These are phyloP conservation scores for Phoxinus phoxinus DNA, from an alignment of 2,113 vertebrate genomes.

Conservation along the genomic window DNA sequence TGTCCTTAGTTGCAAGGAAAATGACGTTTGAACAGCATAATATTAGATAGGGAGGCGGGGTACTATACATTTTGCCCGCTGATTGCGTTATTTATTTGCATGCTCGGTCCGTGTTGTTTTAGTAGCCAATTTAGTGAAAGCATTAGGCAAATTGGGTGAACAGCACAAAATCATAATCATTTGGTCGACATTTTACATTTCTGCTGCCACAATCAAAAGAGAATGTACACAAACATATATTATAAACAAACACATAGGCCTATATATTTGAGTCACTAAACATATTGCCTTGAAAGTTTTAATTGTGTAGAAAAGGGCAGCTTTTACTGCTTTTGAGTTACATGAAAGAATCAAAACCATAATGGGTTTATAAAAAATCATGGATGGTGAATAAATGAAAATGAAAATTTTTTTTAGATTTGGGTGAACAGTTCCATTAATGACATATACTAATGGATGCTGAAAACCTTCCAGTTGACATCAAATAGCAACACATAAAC, in stretches of 20 bases:
- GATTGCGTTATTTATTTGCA: neutral
- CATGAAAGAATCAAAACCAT: neutral
- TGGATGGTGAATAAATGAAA: neutral
- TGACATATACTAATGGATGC: neutral
- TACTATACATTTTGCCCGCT: neutral
- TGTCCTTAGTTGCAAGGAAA: neutral
- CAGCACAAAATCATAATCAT: neutral
- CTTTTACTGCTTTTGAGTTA: neutral
- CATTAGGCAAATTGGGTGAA: neutral
- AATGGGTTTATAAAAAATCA: neutral
- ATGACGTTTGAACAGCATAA: neutral
- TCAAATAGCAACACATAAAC: conserved; percentile 74
- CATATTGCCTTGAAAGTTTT: too few species aligned
- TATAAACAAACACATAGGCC: neutral
- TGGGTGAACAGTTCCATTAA: neutral
- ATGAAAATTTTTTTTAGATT: neutral
- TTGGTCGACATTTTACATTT: neutral
- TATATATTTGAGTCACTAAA: too few species aligned
- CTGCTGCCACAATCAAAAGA: neutral
- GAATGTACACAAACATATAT: neutral
- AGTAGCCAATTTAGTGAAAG: neutral
- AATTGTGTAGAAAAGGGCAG: neutral
- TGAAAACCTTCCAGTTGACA: conserved; percentile 57
- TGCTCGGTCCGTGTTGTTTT: neutral
- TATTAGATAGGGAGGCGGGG: neutral